Percentiles rank a stretch among this genome's conserved stretches.
Conservation (phyloP, 2,797 vertebrate species). For the Urosaurus nigricauda region DNA sequence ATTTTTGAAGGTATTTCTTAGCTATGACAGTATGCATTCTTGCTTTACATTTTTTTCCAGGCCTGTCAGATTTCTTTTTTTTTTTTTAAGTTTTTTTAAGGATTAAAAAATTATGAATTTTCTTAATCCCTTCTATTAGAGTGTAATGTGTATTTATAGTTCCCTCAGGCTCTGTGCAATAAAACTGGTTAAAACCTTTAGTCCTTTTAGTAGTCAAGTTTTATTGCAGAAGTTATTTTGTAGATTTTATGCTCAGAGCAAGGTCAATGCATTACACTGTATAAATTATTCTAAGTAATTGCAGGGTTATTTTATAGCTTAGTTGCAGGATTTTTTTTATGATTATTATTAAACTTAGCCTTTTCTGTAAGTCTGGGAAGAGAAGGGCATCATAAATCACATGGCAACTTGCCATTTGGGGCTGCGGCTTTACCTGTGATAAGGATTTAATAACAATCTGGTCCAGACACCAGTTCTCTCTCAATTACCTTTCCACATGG, state of each 20-base stretch:
- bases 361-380: slow-evolving; percentile 79
- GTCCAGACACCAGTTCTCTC: slow-evolving; percentile 79
- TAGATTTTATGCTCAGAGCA: slow-evolving; percentile 84
- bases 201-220: slow-evolving; percentile 82
- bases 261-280: slow-evolving; percentile 83
- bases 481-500: slow-evolving; percentile 88
- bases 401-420: slow-evolving; percentile 77
- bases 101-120: slow-evolving; percentile 76
- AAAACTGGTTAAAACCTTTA: slow-evolving; percentile 83
- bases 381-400: slow-evolving; percentile 83
- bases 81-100: slow-evolving; percentile 53
- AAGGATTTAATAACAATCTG: slow-evolving; percentile 85
- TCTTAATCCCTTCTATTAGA: slow-evolving; percentile 74
- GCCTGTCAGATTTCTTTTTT: slow-evolving; percentile 56
- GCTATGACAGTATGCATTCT: slow-evolving; percentile 44
- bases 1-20: slow-evolving; percentile 45
- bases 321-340: slow-evolving; percentile 80
- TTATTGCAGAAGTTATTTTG: slow-evolving; percentile 85
- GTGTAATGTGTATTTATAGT: slow-evolving; percentile 78
- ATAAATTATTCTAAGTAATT: slow-evolving; percentile 89
- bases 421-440: slow-evolving; percentile 83
- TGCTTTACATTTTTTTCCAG: slow-evolving; percentile 48
- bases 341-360: slow-evolving; percentile 81
- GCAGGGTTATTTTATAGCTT: slow-evolving; percentile 84
- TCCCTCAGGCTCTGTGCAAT: slow-evolving; percentile 74